Base-by-base conservation (phyloP, 1,140 invertebrate species). In the Aleiodes sp. region DNA sequence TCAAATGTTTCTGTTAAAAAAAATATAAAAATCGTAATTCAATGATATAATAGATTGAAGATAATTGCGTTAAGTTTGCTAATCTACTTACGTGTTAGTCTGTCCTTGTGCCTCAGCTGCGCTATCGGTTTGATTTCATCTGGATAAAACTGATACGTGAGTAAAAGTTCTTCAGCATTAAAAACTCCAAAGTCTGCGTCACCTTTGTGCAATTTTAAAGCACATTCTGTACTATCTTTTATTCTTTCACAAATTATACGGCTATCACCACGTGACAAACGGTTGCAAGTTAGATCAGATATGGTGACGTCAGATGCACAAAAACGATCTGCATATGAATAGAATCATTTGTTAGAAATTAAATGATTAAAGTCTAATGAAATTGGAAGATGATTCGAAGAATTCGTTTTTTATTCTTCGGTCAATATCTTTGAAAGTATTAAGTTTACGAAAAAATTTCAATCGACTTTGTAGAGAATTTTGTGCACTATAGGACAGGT, bases 151-250 rank as follows among this genome's bases (percentile, higher is more conserved):
- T 87, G 85, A 2, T 86, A 79, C 0, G 88, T 73, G 1, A 90
- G 72, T 0, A 90, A 70, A 14, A 86, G 80, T 71, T 89, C 89
- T 71, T 90, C 89, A 10, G 88, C 86, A 16, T 83, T 84, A 70
- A 90, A 89, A 3, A 88, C 71, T 2, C 87, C 88, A 64, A 90
- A 84, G 71, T 90, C 87, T 0, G 85, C 88, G 39, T 81, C 70
- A 0, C 82, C 83, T 14, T 81, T 73, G 0, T 78, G 75, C 37
- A 90, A 72, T 67, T 83, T 83, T 1, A 89, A 72, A 0, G 88
- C 84, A 73, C 90, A 91, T 66, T 90, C 87, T 10, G 88, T 77
- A 61, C 87, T 89, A 52, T 84, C 82, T 7, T 71, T 70, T 2
- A 82, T 78, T 2, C 29, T 41, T 4, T 76, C 57, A 56, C 81